Base-by-base conservation (phyloP, 2,113 vertebrate genomes). In the Sus scrofa region DNA sequence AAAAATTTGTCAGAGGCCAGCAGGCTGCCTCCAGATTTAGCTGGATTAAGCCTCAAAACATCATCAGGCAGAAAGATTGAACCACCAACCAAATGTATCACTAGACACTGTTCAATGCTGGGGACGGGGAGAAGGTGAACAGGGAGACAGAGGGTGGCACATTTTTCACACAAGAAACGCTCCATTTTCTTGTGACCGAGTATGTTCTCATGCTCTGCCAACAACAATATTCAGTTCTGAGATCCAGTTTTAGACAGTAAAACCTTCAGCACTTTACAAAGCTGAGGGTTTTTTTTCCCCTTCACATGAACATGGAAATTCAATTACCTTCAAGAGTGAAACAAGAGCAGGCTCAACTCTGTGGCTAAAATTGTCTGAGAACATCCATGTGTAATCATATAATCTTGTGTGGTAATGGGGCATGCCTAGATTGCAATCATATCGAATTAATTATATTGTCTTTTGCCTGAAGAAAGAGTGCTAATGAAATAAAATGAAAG, bases 241-340 rank as follows among this genome's bases (percentile, higher is more conserved):
- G 73, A 93, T 94, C 73, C 52, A 81, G 67, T 88, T 52, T 77
- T 79, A 54, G 54, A 84, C 44, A 83, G 30, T 68, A 65, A 56
- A 95, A 71, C 27, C 44, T 77, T 96, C 37, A 52, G 12, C 65
- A 79, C 60, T 96, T 54, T 77, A 88, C 79, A 86, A 89, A 95
- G n/a, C 67, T 90, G n/a, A 52, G 79, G 32, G 44, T 52, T 91
- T n/a, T 86, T 75, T 91, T 91, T 91, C 93, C 27, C 73, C 77
- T 93, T 92, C 77, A 82, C 37, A 68, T 39, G 88, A 90, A 81
- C 86, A 62, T 67, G 81, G 62, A 88, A 91, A 86, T 96, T 91
- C 12, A 0, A 95, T 91, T 93, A 93, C 62, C 70, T 94, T 92
- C 81, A 34, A 70, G 90, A 92, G 65, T 58, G 88, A 84, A 94